Evolutionary conservation across 2,797 vertebrate genomes (phyloP), one percentile per base, ranked within the genome.

Genomic region (Mormyrops attenuatus): DNA sequence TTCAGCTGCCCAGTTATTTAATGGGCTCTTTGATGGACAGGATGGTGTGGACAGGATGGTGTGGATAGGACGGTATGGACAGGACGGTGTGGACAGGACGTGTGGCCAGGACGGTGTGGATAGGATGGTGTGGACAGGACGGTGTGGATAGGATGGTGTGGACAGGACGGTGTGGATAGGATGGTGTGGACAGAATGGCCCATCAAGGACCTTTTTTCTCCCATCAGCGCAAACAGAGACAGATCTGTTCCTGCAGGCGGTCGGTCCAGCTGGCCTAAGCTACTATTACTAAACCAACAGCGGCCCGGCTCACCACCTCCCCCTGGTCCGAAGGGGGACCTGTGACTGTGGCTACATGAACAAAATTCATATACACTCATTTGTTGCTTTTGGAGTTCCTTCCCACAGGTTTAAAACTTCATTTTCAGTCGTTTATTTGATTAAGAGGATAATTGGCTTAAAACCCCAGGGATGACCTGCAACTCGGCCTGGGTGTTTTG

Each of bases 391-490:
- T 77, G n/a, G 3, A 87, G 89, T 88, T 91, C 66, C 88, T 80
- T 90, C 88, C 89, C 4, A 0, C 38, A 90, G 91, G 89, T 90
- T 88, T 90, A 87, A 88, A 89, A 90, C 91, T 30, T 0, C 88
- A 90, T 87, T 0, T 3, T 2, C 91, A 55, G 92, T 91, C 92
- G 91, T 94, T 90, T 89, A 88, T 91, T 66, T 90, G 22, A 3
- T 55, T 87, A 49, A 93, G 92, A 88, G 11, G 26, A 85, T 26
- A 93, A 91, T 90, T 91, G 94, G 93, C 90, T 94, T 90, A 91
- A 90, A 63, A 88, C 91, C 92, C 89, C 84, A 4, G 0, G 92
- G 52, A 41, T 92, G 93, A 93, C 94, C 94, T 95, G 92, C 94
- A 92, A 94, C 95, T 93, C 92, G 92, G 91, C n/a, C 85, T 60